Evolutionary conservation across 2,888 invertebrate genomes (phyloP).

Genomic region (Lomographa bimaculata): DNA sequence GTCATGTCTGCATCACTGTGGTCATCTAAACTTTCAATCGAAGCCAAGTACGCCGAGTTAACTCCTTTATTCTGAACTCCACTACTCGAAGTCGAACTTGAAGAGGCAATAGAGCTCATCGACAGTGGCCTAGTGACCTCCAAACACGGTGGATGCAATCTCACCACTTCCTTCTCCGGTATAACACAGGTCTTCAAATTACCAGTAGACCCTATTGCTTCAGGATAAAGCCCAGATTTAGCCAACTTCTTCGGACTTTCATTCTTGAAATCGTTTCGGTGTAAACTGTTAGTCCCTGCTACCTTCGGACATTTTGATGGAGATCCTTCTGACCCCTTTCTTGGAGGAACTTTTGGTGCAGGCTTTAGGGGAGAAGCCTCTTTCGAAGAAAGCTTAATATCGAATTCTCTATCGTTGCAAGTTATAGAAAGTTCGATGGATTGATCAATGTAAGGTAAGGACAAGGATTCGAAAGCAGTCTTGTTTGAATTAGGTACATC

Average conservation of each 20-base stretch:
- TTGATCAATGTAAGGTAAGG: slow-evolving; percentile 75
- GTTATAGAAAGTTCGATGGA: slow-evolving; percentile 76
- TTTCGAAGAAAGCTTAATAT: slow-evolving; percentile 71
- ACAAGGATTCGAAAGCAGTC: slow-evolving; percentile 73
- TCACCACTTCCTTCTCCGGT: slow-evolving; percentile 71
- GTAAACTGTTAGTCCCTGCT: slow-evolving; percentile 66
- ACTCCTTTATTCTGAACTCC: slow-evolving; percentile 86
- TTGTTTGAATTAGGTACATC: slow-evolving; percentile 72
- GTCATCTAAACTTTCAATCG: slow-evolving; percentile 93
- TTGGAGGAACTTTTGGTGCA: slow-evolving; percentile 47
- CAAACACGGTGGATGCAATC: slow-evolving; percentile 78
- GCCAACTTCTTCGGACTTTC: slow-evolving; percentile 56
- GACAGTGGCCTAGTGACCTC: slow-evolving; percentile 88
- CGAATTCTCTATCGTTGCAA: slow-evolving; percentile 78
- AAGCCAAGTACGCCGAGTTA: slow-evolving; percentile 92
- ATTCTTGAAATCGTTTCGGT: slow-evolving; percentile 61
- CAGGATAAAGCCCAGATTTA: slow-evolving; percentile 67
- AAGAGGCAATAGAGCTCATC: slow-evolving; percentile 90
- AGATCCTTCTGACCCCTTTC: slow-evolving; percentile 46
- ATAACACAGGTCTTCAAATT: slow-evolving; percentile 63
- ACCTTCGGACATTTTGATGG: slow-evolving; percentile 60
- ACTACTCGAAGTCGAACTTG: slow-evolving; percentile 86
- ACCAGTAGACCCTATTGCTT: slow-evolving; percentile 68
- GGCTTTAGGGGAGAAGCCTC: slow-evolving; percentile 64
- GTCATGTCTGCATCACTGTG: slow-evolving; percentile 88